phyloP scores from a whole-genome alignment of 2,113 vertebrate species.

The Rhinolophus ferrumequinum region DNA sequence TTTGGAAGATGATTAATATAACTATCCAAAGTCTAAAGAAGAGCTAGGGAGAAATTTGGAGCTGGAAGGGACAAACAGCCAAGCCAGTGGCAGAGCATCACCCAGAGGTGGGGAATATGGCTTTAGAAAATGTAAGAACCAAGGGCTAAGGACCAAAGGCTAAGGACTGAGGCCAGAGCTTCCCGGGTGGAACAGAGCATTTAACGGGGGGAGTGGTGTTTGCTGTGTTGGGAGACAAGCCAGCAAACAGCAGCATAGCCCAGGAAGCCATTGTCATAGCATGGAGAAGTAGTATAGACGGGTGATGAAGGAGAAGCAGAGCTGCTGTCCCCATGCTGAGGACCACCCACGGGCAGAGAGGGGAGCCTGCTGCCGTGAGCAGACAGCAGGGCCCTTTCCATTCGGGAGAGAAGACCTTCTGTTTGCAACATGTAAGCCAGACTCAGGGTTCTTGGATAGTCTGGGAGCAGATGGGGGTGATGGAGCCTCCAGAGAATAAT shows the following conservation, averaged over 20 bases:
- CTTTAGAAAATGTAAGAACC: background rate
- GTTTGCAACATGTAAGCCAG: background rate
- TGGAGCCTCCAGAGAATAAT: background rate
- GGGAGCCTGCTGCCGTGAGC: background rate
- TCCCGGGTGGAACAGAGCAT: background rate
- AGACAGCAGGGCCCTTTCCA: background rate
- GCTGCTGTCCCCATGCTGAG: background rate
- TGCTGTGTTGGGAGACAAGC: background rate
- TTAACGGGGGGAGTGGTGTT: background rate
- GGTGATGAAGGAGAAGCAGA: background rate
- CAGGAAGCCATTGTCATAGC: background rate
- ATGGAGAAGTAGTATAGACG: no score
- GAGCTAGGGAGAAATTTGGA: background rate
- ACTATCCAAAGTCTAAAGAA: background rate
- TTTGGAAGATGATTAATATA: constrained; percentile 45
- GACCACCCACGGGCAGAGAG: background rate
- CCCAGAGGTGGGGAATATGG: background rate
- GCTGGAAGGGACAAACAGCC: background rate
- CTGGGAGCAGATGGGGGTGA: background rate
- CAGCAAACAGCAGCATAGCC: background rate
- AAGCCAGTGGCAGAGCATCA: background rate
- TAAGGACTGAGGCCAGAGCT: background rate
- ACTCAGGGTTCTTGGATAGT: background rate
- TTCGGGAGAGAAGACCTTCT: background rate
- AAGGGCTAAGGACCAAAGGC: background rate